A percentile compares a stretch with the other conserved stretches of the same genome.
These are phyloP conservation scores for Cebus imitator DNA, from an alignment of 2,113 vertebrate genomes.

Conservation along the genomic window DNA sequence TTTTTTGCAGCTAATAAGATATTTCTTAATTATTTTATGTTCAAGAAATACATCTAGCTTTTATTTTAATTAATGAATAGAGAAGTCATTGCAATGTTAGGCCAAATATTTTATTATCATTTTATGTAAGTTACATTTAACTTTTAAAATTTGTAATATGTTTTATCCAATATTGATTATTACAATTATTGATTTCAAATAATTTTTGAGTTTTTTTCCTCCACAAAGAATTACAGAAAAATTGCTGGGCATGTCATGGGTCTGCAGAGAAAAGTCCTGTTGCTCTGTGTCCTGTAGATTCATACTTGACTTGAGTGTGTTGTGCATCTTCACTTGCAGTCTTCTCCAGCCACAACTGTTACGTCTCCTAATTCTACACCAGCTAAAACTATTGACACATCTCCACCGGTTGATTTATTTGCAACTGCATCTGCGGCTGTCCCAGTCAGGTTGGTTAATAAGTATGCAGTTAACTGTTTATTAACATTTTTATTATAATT, in stretches of 20 bases:
- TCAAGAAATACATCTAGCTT: neutral
- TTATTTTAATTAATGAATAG: neutral
- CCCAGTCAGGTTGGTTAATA: constrained; percentile 83
- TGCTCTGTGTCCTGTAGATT: neutral
- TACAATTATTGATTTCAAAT: neutral
- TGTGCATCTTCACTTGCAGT: constrained; percentile 84
- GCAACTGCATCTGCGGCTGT: constrained; percentile 87
- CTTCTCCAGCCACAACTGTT: constrained; percentile 90
- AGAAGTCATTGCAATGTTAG: neutral
- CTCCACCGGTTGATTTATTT: constrained; percentile 93
- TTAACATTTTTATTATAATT: neutral
- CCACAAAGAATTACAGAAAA: neutral
- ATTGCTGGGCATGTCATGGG: neutral
- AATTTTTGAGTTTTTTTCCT: neutral
- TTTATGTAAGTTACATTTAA: neutral
- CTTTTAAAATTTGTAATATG: neutral
- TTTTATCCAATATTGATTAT: neutral
- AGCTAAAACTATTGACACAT: constrained; percentile 93
- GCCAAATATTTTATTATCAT: neutral
- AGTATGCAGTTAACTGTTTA: neutral
- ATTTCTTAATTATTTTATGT: constrained; percentile 6
- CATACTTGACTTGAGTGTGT: constrained; percentile 8
- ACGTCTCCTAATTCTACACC: constrained; percentile 94
- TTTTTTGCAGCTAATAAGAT: neutral
- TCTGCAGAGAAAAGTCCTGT: neutral